Evolutionary conservation across 1,140 invertebrate genomes (phyloP).

Genomic region (Aphidius gifuensis): DNA sequence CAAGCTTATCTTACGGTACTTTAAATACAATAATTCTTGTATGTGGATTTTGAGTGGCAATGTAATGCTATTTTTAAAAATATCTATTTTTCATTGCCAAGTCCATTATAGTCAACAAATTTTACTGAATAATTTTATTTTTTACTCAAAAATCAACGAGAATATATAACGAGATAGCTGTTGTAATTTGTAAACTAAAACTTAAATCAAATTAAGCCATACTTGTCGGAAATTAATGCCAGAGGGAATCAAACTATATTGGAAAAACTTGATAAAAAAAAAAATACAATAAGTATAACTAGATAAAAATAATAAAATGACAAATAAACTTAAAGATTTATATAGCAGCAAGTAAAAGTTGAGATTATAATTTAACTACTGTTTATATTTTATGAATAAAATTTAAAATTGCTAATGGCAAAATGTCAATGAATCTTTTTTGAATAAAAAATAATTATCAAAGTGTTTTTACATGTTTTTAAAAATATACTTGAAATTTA

Average conservation of each 20-base stretch:
- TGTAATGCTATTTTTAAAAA: background rate
- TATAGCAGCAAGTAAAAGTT: too few relatives aligned
- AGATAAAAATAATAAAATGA: conserved; percentile 4
- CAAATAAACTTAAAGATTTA: conserved; percentile 10
- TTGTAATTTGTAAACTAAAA: conserved; percentile 5
- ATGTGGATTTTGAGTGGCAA: background rate
- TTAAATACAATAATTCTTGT: background rate
- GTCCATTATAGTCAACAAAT: background rate
- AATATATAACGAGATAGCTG: background rate
- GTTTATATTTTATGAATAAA: too few relatives aligned
- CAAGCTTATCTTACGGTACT: conserved; percentile 1
- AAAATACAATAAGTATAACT: background rate
- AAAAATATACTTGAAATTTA: too few relatives aligned
- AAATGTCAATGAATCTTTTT: too few relatives aligned
- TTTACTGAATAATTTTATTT: too few relatives aligned
- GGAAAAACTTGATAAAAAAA: background rate
- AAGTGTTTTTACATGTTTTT: too few relatives aligned
- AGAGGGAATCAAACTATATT: conserved; percentile 7
- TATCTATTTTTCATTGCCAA: background rate
- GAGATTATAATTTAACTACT: too few relatives aligned
- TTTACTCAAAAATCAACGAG: too few relatives aligned
- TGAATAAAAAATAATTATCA: too few relatives aligned
- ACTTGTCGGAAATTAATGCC: conserved; percentile 9
- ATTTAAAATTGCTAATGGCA: too few relatives aligned
- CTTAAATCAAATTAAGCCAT: conserved; percentile 25